Base-by-base conservation (phyloP, 1,140 invertebrate species). In the Solen grandis region DNA sequence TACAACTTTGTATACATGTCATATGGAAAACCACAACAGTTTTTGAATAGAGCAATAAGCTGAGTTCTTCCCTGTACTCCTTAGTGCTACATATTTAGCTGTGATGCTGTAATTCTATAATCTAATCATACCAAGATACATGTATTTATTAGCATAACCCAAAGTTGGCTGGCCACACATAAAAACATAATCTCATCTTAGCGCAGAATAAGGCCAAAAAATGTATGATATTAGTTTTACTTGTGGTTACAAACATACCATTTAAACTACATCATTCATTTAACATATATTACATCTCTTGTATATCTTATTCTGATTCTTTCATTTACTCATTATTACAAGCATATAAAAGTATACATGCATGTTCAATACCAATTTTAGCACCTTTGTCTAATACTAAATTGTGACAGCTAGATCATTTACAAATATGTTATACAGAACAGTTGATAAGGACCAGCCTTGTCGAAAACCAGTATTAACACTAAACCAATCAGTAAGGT, bases 281-380 rank as follows among this genome's bases (percentile, higher is more conserved):
- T 31, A 36, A 0, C 3, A 72, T 8, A 33, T 22, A 33, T 52
- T 50, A 72, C 38, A 74, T 52, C 22, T 33, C 13, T 54, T 81
- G 78, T 22, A 74, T 22, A 50, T 57, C 68, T 25, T 27, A 33
- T 74, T 73, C 78, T 22, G 38, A 38, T 72, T 74, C 57, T 8
- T 27, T 60, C 25, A 74, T n/a, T 13, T 74, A 36, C 10, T 74
- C 46, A 80, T 62, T n/a, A 31, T 74, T 70, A 81, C 52, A 57
- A 2, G 78, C 78, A 55, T 81, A 81, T 38, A 74, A 50, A n/a
- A 74, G 41, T 4, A 74, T 74, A 66, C 36, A 66, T 1, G 75
- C 25, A 8, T 52, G 35, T 4, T 59, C 72, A 29, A 29, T 70
- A 35, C 52, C n/a, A 16, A 75, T 52, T 13, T 16, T 33, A 8